A percentile compares a stretch with the other conserved stretches of the same genome.
Conservation (phyloP, 92 coral and sea anemone genomes). For the Heliopora coerulea region DNA sequence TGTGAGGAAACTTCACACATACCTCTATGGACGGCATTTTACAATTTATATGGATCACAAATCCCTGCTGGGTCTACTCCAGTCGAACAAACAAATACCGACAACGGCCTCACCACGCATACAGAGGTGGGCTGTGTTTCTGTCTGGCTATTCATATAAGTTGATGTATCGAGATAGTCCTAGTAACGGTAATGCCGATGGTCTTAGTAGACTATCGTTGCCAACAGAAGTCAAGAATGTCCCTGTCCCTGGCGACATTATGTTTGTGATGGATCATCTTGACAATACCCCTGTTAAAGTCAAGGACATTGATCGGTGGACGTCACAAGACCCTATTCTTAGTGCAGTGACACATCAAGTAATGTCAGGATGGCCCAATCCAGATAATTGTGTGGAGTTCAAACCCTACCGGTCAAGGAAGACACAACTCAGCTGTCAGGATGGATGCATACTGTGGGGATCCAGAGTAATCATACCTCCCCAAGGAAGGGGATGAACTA, state of each 20-base stretch:
- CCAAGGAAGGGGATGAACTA: conserved; percentile 41
- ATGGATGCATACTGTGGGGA: conserved; percentile 55
- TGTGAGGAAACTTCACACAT: conserved; percentile 44
- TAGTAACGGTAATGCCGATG: too few relatives aligned
- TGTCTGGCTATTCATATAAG: too few relatives aligned
- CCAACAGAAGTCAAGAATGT: conserved; percentile 40
- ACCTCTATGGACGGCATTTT: conserved; percentile 43
- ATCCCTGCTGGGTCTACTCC: too few relatives aligned
- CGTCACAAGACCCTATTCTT: too few relatives aligned
- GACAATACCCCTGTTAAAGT: too few relatives aligned
- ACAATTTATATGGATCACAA: conserved; percentile 46
- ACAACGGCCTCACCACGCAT: conserved; percentile 34
- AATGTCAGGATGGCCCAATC: conserved; percentile 55
- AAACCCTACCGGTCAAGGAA: conserved; percentile 38
- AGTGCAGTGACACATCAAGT: conserved; percentile 49
- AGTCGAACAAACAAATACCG: conserved; percentile 35
- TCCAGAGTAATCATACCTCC: too few relatives aligned
- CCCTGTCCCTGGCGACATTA: too few relatives aligned
- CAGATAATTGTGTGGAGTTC: conserved; percentile 15
- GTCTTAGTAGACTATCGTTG: conserved; percentile 57
- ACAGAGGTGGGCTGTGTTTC: conserved; percentile 45
- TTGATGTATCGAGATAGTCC: too few relatives aligned
- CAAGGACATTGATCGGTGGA: too few relatives aligned
- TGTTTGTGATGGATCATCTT: too few relatives aligned
- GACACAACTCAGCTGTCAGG: conserved; percentile 46